Conservation (phyloP, 2,113 vertebrate genomes). For the Cyanoderma ruficeps region DNA sequence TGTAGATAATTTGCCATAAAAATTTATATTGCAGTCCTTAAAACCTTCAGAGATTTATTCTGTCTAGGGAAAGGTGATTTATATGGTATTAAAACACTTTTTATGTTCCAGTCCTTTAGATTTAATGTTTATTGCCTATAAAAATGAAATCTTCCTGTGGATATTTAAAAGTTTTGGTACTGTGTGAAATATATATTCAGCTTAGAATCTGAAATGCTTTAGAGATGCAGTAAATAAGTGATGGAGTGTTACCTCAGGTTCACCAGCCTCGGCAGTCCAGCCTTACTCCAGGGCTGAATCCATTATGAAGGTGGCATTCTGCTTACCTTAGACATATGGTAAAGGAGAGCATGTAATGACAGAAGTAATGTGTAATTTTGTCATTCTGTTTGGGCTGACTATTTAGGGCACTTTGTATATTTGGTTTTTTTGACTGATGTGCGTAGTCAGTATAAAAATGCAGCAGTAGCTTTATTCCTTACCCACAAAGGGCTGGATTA, state of each 20-base stretch:
- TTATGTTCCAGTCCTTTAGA: constrained; percentile 85
- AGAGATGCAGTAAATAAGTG: constrained; percentile 74
- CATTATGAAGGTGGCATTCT: not conserved
- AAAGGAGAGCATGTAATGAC: not conserved
- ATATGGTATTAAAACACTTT: constrained; percentile 82
- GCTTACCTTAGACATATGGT: constrained; percentile 7
- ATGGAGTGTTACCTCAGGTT: constrained; percentile 35
- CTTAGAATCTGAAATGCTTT: constrained; percentile 65
- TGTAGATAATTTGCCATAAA: constrained; percentile 86
- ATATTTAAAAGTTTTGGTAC: constrained; percentile 83
- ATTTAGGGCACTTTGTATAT: not conserved
- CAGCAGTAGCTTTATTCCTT: not conserved
- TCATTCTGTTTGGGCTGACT: not conserved
- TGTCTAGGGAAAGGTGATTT: constrained; percentile 83
- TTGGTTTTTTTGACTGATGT: not conserved
- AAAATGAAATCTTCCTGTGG: constrained; percentile 84
- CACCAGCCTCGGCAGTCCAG: not conserved
- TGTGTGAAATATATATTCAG: constrained; percentile 75
- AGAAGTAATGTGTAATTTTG: not conserved
- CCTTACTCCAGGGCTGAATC: constrained; percentile 20
- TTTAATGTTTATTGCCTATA: constrained; percentile 88
- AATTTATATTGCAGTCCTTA: constrained; percentile 82
- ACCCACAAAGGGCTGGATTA: not conserved
- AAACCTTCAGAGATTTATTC: constrained; percentile 82
- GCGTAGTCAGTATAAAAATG: not conserved